A percentile compares a stretch with the other conserved stretches of the same genome.
These are phyloP conservation scores for Idris sp. DNA, from an alignment of 1,140 invertebrate genomes.

Conservation along the genomic window DNA sequence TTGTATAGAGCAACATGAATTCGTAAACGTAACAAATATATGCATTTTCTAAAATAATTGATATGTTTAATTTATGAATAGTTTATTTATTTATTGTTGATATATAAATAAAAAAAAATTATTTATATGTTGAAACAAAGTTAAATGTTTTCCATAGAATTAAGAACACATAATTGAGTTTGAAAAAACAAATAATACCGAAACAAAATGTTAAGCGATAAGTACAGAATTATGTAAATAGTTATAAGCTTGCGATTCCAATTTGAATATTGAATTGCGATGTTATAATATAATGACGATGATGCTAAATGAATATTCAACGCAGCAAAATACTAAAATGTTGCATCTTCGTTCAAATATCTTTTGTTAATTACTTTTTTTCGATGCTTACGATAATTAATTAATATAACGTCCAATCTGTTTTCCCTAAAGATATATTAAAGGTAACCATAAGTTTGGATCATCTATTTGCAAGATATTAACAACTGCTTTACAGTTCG, in stretches of 20 bases:
- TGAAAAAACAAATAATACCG: background rate
- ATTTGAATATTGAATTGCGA: conserved; percentile 29
- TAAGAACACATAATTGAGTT: too few species aligned
- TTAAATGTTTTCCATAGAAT: too few species aligned
- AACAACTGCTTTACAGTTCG: conserved; percentile 26
- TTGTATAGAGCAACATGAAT: too few species aligned
- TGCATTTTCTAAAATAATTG: too few species aligned
- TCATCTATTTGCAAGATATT: conserved; percentile 23
- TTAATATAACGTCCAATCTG: conserved; percentile 17
- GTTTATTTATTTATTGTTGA: too few species aligned
- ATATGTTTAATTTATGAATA: too few species aligned
- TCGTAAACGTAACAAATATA: too few species aligned
- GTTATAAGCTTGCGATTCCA: conserved; percentile 19
- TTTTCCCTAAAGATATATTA: background rate
- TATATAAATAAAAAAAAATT: too few species aligned
- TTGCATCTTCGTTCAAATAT: conserved; percentile 9
- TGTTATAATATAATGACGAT: conserved; percentile 18
- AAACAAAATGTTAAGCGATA: conserved; percentile 13
- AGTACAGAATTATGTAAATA: conserved; percentile 21
- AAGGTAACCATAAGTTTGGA: conserved; percentile 9
- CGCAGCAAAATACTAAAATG: conserved; percentile 18
- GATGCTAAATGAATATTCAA: conserved; percentile 30
- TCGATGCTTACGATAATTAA: conserved; percentile 3
- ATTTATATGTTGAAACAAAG: too few species aligned
- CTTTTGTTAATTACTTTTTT: conserved; percentile 5